Evolutionary conservation across 1,140 invertebrate genomes (phyloP).

Genomic region (Trachymyrmex septentrionalis): DNA sequence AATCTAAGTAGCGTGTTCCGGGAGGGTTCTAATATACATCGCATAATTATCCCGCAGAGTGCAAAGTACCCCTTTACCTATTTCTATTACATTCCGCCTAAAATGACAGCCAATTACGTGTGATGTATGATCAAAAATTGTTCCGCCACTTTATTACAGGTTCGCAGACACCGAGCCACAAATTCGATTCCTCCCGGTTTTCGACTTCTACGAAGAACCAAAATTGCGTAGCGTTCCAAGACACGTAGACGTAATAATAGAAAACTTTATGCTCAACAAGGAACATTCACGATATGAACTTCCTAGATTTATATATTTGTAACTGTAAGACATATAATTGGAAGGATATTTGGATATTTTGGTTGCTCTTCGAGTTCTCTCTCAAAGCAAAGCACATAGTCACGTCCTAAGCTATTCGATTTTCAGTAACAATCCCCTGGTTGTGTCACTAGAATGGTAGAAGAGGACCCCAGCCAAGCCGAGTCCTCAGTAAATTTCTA

Average conservation of each 20-base stretch:
- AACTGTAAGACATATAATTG: neutral
- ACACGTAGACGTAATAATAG: neutral
- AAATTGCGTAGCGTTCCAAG: slow-evolving; percentile 8
- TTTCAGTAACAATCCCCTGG: neutral
- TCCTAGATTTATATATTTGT: neutral
- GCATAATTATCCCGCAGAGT: slow-evolving; percentile 79
- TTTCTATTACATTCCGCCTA: slow-evolving; percentile 77
- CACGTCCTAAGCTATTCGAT: neutral
- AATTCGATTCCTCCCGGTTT: slow-evolving; percentile 45
- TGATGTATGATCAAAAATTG: slow-evolving; percentile 63
- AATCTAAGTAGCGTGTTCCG: slow-evolving; percentile 45
- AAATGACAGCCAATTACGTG: slow-evolving; percentile 71
- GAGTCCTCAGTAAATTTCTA: slow-evolving; percentile 84
- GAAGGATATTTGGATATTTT: neutral
- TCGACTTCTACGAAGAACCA: slow-evolving; percentile 28
- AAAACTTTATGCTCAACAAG: neutral
- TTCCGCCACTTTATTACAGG: slow-evolving; percentile 64
- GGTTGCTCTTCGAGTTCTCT: neutral
- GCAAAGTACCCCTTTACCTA: slow-evolving; percentile 75
- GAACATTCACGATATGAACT: neutral
- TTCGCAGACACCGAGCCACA: slow-evolving; percentile 13
- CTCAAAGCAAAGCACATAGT: neutral
- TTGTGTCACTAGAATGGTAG: slow-evolving; percentile 55
- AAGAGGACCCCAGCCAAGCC: slow-evolving; percentile 43
- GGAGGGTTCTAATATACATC: slow-evolving; percentile 81